phyloP scores from a whole-genome alignment of 2,113 vertebrate genomes.

The Gorsachius goisagi region DNA sequence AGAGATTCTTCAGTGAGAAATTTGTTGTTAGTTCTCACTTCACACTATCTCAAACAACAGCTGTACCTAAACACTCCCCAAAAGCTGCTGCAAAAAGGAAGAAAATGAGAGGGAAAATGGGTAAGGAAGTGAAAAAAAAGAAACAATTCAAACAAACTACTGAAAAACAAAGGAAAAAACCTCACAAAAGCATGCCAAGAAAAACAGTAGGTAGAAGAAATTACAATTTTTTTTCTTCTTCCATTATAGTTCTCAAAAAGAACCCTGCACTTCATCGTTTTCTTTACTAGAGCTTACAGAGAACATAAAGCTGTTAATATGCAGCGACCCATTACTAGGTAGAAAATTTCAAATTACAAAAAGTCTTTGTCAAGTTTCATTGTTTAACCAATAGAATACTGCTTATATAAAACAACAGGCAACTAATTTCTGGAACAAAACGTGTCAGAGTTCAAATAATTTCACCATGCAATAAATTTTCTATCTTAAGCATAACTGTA shows the following conservation, averaged over 20 bases:
- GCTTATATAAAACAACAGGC: neutral
- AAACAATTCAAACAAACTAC: neutral
- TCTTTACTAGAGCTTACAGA: neutral
- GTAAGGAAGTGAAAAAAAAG: neutral
- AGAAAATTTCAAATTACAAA: neutral
- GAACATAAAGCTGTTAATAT: neutral
- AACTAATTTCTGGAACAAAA: neutral
- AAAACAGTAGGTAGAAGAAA: neutral
- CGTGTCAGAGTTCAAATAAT: neutral
- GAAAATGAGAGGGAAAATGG: neutral
- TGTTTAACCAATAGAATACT: neutral
- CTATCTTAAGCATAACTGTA: neutral
- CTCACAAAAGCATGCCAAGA: neutral
- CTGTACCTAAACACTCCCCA: neutral
- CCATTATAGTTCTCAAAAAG: neutral
- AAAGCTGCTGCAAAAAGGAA: neutral
- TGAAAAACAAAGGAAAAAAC: neutral
- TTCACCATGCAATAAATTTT: neutral
- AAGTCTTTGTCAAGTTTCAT: neutral
- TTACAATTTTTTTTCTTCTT: neutral
- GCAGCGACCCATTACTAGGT: neutral
- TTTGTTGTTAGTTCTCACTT: neutral
- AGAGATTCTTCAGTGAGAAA: neutral
- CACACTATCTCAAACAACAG: neutral
- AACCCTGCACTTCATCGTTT: neutral